Evolutionary conservation across 1,140 invertebrate genomes (phyloP), one percentile per base, ranked within the genome.

Genomic region (Drosophila repletoides): DNA sequence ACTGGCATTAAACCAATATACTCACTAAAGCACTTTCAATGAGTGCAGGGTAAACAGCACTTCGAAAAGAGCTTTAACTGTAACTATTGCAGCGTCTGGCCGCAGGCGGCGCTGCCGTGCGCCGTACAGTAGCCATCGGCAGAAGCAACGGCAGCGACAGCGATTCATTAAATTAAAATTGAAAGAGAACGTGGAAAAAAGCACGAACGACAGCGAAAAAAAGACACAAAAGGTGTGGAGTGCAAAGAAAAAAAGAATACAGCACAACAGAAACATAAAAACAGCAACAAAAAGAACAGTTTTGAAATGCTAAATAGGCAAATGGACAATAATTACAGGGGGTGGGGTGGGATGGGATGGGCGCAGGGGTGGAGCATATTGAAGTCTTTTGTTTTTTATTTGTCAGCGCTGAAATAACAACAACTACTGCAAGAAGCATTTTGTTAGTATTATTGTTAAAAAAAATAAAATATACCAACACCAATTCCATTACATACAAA

Each of bases 201-300:
- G 80, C 79, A 84, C 79, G 80, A 84, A 79, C 79, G 80, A 67
- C 79, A 79, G 79, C 75, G 43, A 84, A 83, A 84, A 86, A 84
- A 73, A 83, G 33, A 53, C 58, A 81, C 58, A 84, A 79, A 84
- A 72, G 41, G 65, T 61, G 58, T 68, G 58, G 41, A 59, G 55
- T 65, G 77, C 72, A 67, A 77, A 84, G 56, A 83, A 81, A 41
- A 68, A 7, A 41, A 53, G n/a, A n/a, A n/a, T n/a, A n/a, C n/a
- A n/a, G n/a, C n/a, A n/a, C n/a, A n/a, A n/a, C n/a, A n/a, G n/a
- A n/a, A n/a, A n/a, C n/a, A n/a, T n/a, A n/a, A 46, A 72, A 52
- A 66, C 26, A 66, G 28, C 26, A 56, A 45, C 48, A 73, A 65
- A 75, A 63, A 75, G 58, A 84, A 41, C 76, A 74, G 74, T 84